phyloP scores from a whole-genome alignment of 2,888 invertebrate species.

The Agriopis leucophaearia region DNA sequence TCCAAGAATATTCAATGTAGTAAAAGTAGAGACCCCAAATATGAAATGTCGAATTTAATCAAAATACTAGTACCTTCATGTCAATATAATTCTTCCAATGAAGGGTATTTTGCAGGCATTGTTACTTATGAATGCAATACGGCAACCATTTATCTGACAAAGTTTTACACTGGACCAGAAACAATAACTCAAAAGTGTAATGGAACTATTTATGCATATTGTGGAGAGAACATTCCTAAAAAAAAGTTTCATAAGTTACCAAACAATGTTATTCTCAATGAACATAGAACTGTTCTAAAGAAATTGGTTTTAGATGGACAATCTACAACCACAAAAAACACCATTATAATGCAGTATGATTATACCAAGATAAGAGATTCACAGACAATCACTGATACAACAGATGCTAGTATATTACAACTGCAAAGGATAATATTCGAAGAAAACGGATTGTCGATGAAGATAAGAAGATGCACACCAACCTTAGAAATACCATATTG shows the following conservation, averaged over 20 bases:
- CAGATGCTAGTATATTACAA: conserved; percentile 60
- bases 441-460: conserved; percentile 46
- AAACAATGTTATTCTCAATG: conserved; percentile 57
- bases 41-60: conserved; percentile 17
- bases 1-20: not conserved
- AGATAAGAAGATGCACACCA: conserved; percentile 37
- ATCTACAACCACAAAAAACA: conserved; percentile 52
- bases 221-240: conserved; percentile 43
- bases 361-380: conserved; percentile 67
- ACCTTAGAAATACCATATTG: conserved; percentile 57
- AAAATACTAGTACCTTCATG: conserved; percentile 65
- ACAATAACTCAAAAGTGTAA: conserved; percentile 41
- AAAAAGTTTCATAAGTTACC: conserved; percentile 37
- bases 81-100: conserved; percentile 41
- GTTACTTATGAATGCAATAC: conserved; percentile 49
- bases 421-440: conserved; percentile 64
- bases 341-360: conserved; percentile 71
- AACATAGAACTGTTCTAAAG: conserved; percentile 51
- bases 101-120: conserved; percentile 66
- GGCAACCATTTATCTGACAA: conserved; percentile 65
- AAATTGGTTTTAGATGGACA: conserved; percentile 59
- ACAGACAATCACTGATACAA: conserved; percentile 62
- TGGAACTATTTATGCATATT: conserved; percentile 61
- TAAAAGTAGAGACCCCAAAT: not conserved
- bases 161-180: conserved; percentile 50